Evolutionary conservation across 2,797 vertebrate genomes (phyloP).

Genomic region (Sebastes hubbsi): DNA sequence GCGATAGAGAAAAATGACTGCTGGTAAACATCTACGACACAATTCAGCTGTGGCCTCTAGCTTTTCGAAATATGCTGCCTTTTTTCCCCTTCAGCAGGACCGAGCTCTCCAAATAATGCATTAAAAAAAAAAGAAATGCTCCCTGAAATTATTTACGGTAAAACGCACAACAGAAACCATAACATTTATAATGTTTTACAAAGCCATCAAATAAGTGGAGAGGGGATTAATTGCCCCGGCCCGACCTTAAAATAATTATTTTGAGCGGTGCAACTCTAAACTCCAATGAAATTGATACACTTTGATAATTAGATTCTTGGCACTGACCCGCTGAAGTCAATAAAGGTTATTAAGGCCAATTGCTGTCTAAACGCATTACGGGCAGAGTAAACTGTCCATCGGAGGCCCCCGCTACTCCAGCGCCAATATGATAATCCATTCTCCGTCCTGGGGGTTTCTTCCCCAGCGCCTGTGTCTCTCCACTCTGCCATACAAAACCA

Average conservation of each 20-base stretch:
- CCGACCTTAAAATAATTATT: conserved; percentile 90
- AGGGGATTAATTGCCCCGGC: conserved; percentile 88
- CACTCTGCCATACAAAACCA: conserved; percentile 89
- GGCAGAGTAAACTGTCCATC: conserved; percentile 85
- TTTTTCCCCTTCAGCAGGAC: conserved; percentile 26
- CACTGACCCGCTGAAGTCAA: conserved; percentile 90
- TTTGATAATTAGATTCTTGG: conserved; percentile 95
- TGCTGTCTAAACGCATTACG: conserved; percentile 87
- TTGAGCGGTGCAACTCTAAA: conserved; percentile 88
- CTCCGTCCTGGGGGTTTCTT: conserved; percentile 84
- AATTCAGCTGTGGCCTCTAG: conserved; percentile 52
- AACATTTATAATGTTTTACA: conserved; percentile 89
- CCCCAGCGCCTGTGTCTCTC: conserved; percentile 82
- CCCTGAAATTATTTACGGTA: conserved; percentile 74
- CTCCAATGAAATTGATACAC: conserved; percentile 91
- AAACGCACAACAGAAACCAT: conserved; percentile 77
- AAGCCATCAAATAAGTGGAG: conserved; percentile 89
- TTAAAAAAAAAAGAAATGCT: conserved; percentile 19
- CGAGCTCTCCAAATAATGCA: conserved; percentile 50
- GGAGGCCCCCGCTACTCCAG: conserved; percentile 85
- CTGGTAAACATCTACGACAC: conserved; percentile 66
- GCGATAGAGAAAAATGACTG: conserved; percentile 58
- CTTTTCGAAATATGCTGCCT: conserved; percentile 31
- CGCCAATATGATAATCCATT: conserved; percentile 88
- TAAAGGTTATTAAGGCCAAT: conserved; percentile 96